These are phyloP conservation scores for Lottia gigantea DNA, from an alignment of 2,888 invertebrate genomes.

Conservation along the genomic window DNA sequence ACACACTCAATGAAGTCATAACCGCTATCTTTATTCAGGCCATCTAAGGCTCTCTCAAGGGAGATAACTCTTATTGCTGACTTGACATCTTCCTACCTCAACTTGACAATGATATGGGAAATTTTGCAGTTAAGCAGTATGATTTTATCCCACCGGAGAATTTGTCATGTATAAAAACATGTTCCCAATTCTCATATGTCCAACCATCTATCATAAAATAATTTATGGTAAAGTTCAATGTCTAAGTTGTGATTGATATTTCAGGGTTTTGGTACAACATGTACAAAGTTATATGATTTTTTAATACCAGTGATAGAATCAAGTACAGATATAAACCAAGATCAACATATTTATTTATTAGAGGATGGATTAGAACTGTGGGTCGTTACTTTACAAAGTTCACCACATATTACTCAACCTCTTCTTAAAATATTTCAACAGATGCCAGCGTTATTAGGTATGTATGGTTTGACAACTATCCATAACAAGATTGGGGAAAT, in stretches of 20 bases:
- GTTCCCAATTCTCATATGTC: not conserved
- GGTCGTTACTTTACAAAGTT: slow-evolving; percentile 84
- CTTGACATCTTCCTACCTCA: no score
- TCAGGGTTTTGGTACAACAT: slow-evolving; percentile 61
- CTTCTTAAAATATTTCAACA: slow-evolving; percentile 75
- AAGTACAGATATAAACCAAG: slow-evolving; percentile 83
- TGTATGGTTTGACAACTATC: no score
- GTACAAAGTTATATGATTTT: slow-evolving; percentile 69
- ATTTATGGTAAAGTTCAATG: not conserved
- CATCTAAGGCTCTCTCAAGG: no score
- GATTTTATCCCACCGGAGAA: no score
- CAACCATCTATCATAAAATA: not conserved
- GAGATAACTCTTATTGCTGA: no score
- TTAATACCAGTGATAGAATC: slow-evolving; percentile 76
- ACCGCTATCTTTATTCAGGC: no score
- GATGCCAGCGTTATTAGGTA: slow-evolving; percentile 62
- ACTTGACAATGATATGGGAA: no score
- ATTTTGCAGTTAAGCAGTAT: no score
- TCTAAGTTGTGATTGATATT: slow-evolving; percentile 8
- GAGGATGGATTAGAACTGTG: slow-evolving; percentile 94
- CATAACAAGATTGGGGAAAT: no score
- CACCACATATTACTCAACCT: slow-evolving; percentile 71
- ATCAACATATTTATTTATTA: slow-evolving; percentile 86
- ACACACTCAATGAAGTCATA: no score
- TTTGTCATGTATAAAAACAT: no score